These are phyloP conservation scores for Dasypogon diadema DNA, from an alignment of 2,888 invertebrate genomes.

Conservation along the genomic window DNA sequence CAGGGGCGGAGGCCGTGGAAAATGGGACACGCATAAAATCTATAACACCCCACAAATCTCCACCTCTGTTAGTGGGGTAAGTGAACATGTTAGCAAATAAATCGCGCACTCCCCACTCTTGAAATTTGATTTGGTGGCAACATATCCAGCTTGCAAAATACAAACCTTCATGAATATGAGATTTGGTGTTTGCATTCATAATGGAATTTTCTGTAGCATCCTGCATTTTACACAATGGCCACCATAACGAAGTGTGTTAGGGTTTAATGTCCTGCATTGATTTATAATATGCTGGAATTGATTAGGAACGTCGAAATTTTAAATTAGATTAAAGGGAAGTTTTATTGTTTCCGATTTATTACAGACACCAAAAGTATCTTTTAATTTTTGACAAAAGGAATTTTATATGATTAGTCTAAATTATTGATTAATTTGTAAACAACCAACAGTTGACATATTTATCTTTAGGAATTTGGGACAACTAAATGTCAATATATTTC, in stretches of 20 bases:
- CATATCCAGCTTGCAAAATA: slow-evolving; percentile 3
- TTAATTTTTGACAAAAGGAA: no score
- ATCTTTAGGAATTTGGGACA: no score
- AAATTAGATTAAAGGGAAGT: no score
- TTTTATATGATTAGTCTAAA: no score
- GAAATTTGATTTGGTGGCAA: neutral
- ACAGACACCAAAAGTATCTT: no score
- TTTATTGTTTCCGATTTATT: no score
- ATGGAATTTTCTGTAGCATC: slow-evolving; percentile 3
- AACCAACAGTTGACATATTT: no score
- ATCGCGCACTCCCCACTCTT: neutral
- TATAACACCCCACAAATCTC: slow-evolving; percentile 1
- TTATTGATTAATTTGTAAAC: no score
- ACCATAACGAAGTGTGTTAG: neutral
- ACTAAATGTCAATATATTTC: no score
- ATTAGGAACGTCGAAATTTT: no score
- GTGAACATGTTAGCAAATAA: neutral
- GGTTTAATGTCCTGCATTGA: neutral
- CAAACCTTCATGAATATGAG: slow-evolving; percentile 3
- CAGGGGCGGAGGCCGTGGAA: neutral
- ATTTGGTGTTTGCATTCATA: neutral
- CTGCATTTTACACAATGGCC: neutral
- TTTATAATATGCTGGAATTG: neutral
- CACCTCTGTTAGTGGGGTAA: slow-evolving; percentile 9
- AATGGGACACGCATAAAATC: neutral